Base-by-base conservation (phyloP, 2,797 vertebrate species). In the Coreius guichenoti region DNA sequence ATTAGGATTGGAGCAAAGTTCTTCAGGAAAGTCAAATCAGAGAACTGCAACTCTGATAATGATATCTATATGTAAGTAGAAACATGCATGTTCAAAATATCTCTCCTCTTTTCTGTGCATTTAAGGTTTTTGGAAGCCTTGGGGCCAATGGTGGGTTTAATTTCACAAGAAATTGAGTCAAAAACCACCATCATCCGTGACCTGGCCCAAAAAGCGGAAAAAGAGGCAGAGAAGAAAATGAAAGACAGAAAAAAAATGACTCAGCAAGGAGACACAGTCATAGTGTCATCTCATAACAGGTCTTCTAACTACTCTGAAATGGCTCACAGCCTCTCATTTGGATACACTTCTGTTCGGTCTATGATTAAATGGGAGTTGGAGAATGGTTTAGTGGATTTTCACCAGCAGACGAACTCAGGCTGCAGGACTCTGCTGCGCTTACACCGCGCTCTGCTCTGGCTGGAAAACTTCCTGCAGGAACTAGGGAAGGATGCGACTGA, bases 381-480 rank as follows among this genome's bases (percentile, higher is more conserved):
- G 78, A 89, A 13, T 0, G 94, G 93, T 5, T 21, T 94, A 78
- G 96, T 97, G 86, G 91, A 95, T 88, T 95, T 96, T 85, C 26
- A 88, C 7, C 85, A 87, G 8, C 88, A 91, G 68, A 89, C 90
- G 0, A 88, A 94, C 77, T 97, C 96, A 0, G 97, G 97, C 21
- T 97, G 95, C 51, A 92, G 95, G 49, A 97, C 96, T 0, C 90
- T 96, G 3, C 92, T 98, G 68, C 91, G 96, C 11, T 93, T 97
- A 82, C 97, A 98, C 82, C 95, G 96, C 0, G 96, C 97, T 23
- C 92, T 98, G 79, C 94, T 94, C 39, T 98, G 97, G 97, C 92
- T 97, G 77, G 93, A 97, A 90, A 94, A 95, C 82, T 97, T 98
- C 90, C 91, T 98, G 89, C 88, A 92, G 87, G 94, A 94, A 84